Conservation (phyloP, 1,140 invertebrate species). For the Apis florea region DNA sequence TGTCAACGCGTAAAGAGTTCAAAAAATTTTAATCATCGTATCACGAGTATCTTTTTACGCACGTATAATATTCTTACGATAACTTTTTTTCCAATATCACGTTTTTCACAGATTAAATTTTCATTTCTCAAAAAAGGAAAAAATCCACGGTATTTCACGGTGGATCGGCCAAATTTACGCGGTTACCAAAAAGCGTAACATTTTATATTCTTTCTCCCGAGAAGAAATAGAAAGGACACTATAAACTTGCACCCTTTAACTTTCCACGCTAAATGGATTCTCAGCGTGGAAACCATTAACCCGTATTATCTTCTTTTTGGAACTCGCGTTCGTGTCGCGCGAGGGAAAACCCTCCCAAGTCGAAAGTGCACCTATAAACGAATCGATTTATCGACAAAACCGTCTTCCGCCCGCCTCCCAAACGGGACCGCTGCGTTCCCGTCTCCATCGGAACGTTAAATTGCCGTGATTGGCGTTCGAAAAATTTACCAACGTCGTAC, state of each 20-base stretch:
- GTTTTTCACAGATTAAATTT: neutral
- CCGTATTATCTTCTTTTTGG: neutral
- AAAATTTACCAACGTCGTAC: neutral
- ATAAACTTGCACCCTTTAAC: neutral
- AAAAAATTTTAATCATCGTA: too few species aligned
- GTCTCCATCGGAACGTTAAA: constrained; percentile 26
- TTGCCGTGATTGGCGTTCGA: constrained; percentile 20
- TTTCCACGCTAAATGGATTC: neutral
- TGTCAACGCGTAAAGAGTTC: too few species aligned
- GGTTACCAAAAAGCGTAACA: neutral
- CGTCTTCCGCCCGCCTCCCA: neutral
- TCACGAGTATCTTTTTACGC: neutral
- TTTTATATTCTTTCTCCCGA: neutral
- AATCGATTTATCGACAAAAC: constrained; percentile 35
- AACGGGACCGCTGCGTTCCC: neutral
- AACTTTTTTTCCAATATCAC: too few species aligned
- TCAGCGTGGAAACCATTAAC: constrained; percentile 21
- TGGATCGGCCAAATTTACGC: neutral
- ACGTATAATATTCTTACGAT: too few species aligned
- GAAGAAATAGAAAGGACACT: neutral
- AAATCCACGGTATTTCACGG: neutral
- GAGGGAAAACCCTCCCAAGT: neutral
- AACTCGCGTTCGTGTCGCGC: neutral
- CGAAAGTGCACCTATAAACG: constrained; percentile 7
- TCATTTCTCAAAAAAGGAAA: neutral